Evolutionary conservation across 2,888 invertebrate genomes (phyloP).

Genomic region (Tetragonisca angustula): DNA sequence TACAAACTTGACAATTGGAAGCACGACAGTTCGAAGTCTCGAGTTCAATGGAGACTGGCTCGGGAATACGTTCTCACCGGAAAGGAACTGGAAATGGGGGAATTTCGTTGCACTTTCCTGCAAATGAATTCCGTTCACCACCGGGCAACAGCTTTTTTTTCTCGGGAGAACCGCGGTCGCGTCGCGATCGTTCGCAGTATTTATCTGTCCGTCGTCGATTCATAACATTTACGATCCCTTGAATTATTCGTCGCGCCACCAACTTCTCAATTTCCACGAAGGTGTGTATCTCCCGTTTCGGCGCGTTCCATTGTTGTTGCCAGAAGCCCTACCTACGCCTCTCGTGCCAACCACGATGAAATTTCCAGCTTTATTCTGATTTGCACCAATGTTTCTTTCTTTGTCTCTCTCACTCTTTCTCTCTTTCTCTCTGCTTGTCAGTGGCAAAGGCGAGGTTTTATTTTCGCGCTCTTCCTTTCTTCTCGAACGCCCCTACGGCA

Average conservation of each 20-base stretch:
- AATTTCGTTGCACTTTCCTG: not conserved
- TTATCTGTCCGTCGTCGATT: slow-evolving; percentile 11
- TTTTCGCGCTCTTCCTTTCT: slow-evolving; percentile 43
- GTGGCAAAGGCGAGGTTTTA: slow-evolving; percentile 49
- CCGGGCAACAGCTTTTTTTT: not conserved
- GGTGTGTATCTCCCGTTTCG: slow-evolving; percentile 13
- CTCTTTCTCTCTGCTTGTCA: slow-evolving; percentile 3
- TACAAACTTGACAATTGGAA: not conserved
- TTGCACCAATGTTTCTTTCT: slow-evolving; percentile 59
- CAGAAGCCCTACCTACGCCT: slow-evolving; percentile 22
- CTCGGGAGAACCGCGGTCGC: not conserved
- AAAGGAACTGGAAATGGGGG: not conserved
- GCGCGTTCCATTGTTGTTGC: slow-evolving; percentile 46
- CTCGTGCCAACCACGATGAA: slow-evolving; percentile 24
- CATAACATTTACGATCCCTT: slow-evolving; percentile 11
- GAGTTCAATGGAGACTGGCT: not conserved
- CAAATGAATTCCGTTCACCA: too few species aligned
- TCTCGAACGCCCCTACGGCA: slow-evolving; percentile 42
- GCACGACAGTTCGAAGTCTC: not conserved
- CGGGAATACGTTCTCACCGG: not conserved
- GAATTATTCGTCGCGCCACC: slow-evolving; percentile 37
- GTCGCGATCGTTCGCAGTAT: not conserved
- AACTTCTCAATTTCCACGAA: slow-evolving; percentile 34
- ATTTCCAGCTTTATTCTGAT: slow-evolving; percentile 57
- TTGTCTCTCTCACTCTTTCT: not conserved